A percentile compares a stretch with the other conserved stretches of the same genome.
These are phyloP conservation scores for Agonopterix subpropinquella DNA, from an alignment of 2,888 invertebrate genomes.

Conservation along the genomic window DNA sequence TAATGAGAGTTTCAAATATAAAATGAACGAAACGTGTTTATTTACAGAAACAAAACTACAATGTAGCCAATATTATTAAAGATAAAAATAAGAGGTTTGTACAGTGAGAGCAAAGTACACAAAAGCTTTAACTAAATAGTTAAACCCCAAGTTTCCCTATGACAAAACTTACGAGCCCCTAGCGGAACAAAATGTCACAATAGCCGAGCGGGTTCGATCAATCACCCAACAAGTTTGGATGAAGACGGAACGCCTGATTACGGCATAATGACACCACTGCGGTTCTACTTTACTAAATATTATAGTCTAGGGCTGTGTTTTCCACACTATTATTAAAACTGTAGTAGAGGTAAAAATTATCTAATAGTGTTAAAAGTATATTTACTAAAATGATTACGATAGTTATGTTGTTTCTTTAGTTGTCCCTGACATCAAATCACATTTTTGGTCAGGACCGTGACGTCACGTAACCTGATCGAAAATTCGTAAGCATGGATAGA, in stretches of 20 bases:
- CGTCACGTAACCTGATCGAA: no score
- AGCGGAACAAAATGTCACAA: background rate
- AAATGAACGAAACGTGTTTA: no score
- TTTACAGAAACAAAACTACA: no score
- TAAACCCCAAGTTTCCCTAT: background rate
- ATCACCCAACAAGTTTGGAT: constrained; percentile 8
- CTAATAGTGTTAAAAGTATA: no score
- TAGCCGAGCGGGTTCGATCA: constrained; percentile 4
- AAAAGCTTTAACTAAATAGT: background rate
- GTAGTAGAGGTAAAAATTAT: no score
- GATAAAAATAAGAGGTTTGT: background rate
- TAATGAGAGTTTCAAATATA: no score
- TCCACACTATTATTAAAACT: background rate
- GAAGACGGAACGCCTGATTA: constrained; percentile 12
- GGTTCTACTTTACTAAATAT: background rate
- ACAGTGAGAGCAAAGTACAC: background rate
- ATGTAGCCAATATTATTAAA: background rate
- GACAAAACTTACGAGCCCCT: background rate
- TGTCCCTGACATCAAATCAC: no score
- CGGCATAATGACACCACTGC: constrained; percentile 8
- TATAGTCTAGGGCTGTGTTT: background rate
- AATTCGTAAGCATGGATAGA: no score
- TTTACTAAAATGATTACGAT: no score
- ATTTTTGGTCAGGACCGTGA: no score
- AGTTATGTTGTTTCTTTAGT: no score